A percentile compares a stretch with the other conserved stretches of the same genome.
These are phyloP conservation scores for Darevskia nairensis DNA, from an alignment of 2,797 vertebrate species.

Conservation along the genomic window DNA sequence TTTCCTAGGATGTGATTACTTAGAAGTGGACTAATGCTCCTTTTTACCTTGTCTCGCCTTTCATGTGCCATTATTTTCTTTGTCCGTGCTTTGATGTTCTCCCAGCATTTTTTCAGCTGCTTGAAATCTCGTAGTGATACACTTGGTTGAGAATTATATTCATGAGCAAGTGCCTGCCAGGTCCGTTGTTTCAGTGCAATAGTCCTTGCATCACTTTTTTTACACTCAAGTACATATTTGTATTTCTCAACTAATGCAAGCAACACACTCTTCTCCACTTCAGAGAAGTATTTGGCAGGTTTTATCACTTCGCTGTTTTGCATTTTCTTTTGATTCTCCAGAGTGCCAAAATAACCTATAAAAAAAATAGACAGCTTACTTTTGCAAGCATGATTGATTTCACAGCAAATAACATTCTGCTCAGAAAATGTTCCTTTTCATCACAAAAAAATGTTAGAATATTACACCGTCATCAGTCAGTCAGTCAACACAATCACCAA, in stretches of 20 bases:
- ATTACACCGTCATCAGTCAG: background rate
- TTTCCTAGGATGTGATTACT: slow-evolving; percentile 79
- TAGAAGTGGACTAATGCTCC: slow-evolving; percentile 80
- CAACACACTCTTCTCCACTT: slow-evolving; percentile 84
- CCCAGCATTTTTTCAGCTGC: slow-evolving; percentile 86
- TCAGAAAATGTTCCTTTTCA: slow-evolving; percentile 13
- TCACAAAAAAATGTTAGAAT: background rate
- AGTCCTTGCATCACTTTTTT: slow-evolving; percentile 83
- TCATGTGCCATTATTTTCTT: slow-evolving; percentile 87
- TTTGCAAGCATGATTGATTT: background rate
- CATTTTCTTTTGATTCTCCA: slow-evolving; percentile 79
- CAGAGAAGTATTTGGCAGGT: slow-evolving; percentile 86
- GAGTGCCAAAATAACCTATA: slow-evolving; percentile 71
- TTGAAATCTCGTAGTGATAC: slow-evolving; percentile 84
- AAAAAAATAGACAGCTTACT: slow-evolving; percentile 63
- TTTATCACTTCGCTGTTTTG: slow-evolving; percentile 87
- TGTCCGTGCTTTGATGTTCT: slow-evolving; percentile 86
- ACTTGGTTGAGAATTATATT: slow-evolving; percentile 83
- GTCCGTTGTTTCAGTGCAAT: slow-evolving; percentile 84
- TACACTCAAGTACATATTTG: slow-evolving; percentile 85
- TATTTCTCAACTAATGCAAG: slow-evolving; percentile 82
- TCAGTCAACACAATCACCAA: rapidly evolving
- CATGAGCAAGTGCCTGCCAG: slow-evolving; percentile 83
- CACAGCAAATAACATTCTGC: background rate
- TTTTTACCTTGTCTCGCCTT: slow-evolving; percentile 82